Percentiles rank a stretch among this genome's conserved stretches.
phyloP scores from a whole-genome alignment of 2,797 vertebrate genomes.

The Schizopygopsis pylzovi region DNA sequence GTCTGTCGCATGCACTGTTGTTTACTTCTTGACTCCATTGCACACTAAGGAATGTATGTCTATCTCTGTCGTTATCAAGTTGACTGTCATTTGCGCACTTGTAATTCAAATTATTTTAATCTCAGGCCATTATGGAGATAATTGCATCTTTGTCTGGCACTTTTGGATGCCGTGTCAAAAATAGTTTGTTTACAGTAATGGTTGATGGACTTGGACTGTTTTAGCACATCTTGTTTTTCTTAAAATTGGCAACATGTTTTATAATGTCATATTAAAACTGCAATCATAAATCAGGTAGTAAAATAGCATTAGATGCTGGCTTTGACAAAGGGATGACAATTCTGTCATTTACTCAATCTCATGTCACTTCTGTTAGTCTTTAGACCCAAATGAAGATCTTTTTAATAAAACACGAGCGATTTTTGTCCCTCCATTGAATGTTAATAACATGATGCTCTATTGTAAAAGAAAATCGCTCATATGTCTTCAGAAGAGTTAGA shows the following conservation, averaged over 20 bases:
- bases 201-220: slow-evolving; percentile 1
- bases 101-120: slow-evolving; percentile 25
- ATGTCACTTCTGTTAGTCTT: neutral
- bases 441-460: neutral
- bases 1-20: neutral
- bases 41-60: neutral
- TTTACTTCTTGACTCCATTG: neutral
- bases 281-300: neutral
- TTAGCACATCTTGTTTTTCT: neutral
- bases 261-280: neutral
- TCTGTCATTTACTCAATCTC: neutral
- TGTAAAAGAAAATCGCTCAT: neutral
- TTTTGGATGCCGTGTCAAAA: slow-evolving; percentile 19
- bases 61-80: neutral
- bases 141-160: slow-evolving; percentile 33
- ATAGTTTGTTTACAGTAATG: slow-evolving; percentile 24
- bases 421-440: neutral
- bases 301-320: neutral
- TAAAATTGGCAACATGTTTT: neutral
- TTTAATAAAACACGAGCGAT: neutral
- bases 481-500: neutral
- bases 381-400: neutral
- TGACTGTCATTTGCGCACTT: neutral
- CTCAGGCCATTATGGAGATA: slow-evolving; percentile 10
- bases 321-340: neutral